These are phyloP conservation scores for Tetranychus piercei DNA, from an alignment of 2,888 invertebrate genomes.

Conservation along the genomic window DNA sequence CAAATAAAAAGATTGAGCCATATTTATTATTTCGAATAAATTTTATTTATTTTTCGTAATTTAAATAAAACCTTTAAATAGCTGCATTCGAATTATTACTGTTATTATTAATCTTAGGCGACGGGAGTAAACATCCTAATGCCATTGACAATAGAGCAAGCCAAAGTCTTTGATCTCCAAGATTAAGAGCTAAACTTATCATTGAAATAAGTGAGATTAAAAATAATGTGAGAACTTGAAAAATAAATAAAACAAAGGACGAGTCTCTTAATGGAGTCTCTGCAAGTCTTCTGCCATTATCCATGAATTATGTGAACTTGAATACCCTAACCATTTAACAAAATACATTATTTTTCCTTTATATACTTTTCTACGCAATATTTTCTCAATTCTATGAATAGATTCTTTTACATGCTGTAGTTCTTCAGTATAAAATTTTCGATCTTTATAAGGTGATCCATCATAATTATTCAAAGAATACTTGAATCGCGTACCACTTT, in stretches of 20 bases:
- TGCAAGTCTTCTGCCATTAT: background rate
- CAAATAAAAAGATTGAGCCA: background rate
- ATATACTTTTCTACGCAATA: background rate
- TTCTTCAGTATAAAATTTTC: background rate
- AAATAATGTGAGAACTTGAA: conserved; percentile 7
- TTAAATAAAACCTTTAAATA: background rate
- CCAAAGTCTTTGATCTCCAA: background rate
- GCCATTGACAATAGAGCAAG: background rate
- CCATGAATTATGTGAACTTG: background rate
- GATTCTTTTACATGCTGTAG: background rate
- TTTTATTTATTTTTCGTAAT: too few relatives aligned
- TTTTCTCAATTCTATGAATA: background rate
- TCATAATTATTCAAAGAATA: background rate
- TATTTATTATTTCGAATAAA: too few relatives aligned
- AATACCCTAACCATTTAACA: background rate
- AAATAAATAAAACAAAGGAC: background rate
- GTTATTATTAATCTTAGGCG: background rate
- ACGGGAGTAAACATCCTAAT: background rate
- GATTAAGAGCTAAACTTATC: background rate
- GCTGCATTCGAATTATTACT: background rate
- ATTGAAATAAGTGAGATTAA: background rate
- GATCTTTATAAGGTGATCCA: background rate
- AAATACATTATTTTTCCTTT: background rate
- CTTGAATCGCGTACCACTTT: background rate
- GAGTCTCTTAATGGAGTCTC: background rate